A percentile compares a stretch with the other conserved stretches of the same genome.
phyloP scores from a whole-genome alignment of 2,113 vertebrate species.

The Girardinichthys multiradiatus region DNA sequence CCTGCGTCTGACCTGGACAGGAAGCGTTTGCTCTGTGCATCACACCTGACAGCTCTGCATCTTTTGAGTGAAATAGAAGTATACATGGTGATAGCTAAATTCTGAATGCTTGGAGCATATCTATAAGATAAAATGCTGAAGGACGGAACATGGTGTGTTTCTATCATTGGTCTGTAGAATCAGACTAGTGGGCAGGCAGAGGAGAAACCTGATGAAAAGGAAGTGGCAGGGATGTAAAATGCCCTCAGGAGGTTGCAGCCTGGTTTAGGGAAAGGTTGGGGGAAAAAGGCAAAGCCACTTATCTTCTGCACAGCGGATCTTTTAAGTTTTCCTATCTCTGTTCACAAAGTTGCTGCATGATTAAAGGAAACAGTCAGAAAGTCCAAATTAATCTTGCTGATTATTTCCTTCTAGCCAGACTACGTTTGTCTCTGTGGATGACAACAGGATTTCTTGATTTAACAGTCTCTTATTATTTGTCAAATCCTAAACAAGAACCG shows the following conservation, averaged over 20 bases:
- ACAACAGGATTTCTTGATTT: background rate
- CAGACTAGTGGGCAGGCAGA: constrained; percentile 50
- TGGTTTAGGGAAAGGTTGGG: constrained; percentile 9
- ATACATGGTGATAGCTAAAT: background rate
- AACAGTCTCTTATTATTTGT: background rate
- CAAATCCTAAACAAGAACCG: too few relatives aligned
- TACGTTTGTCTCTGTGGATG: background rate
- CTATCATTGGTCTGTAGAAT: constrained; percentile 34
- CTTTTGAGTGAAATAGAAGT: background rate
- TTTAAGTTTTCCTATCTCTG: constrained; percentile 15
- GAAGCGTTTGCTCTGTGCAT: background rate
- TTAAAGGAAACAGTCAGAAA: background rate
- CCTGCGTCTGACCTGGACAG: too few relatives aligned
- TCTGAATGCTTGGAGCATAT: background rate
- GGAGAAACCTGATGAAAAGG: constrained; percentile 70
- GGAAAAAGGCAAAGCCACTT: constrained; percentile 7
- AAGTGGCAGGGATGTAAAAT: constrained; percentile 66
- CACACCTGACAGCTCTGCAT: background rate
- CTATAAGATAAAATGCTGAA: constrained; percentile 13
- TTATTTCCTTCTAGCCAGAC: background rate
- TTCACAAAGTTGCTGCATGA: constrained; percentile 25
- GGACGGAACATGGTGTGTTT: constrained; percentile 33
- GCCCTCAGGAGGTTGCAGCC: constrained; percentile 46
- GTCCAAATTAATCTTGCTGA: background rate
- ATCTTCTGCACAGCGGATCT: constrained; percentile 1